Base-by-base conservation (phyloP, 2,888 invertebrate species). In the Napeogenes sylphis region DNA sequence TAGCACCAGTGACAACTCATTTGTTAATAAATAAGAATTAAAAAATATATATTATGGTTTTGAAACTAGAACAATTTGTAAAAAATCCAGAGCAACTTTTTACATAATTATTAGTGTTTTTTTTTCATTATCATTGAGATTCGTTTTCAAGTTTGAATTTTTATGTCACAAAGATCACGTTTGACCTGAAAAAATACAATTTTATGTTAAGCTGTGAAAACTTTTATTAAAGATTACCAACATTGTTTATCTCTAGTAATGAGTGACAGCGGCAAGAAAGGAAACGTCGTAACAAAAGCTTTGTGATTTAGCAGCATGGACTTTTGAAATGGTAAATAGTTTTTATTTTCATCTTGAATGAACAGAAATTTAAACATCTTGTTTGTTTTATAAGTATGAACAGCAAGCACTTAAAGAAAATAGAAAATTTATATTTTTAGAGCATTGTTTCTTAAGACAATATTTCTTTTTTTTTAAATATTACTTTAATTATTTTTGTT, bases 261-360 rank as follows among this genome's bases (percentile, higher is more conserved):
- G 51, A 51, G 51, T 51, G 51, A 30, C 30, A 30, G 8, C 8
- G n/a, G 47, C 12, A 51, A 51, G 30, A 51, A 30, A 51, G 51
- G 10, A 51, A 30, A 51, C n/a, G 14, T 6, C 14, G 47, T 47
- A 14, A 47, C 21, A 47, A 47, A 14, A 47, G 10, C 51, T 51
- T 51, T 51, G 51, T 30, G 30, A 51, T 51, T 51, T 30, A 51
- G 30, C 30, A 30, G 21, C 51, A 30, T 30, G 51, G 51, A 30
- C 30, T 51, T 8, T 10, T 30, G 51, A 51, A 51, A 30, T 10
- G 30, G 51, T 10, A 51, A 51, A 51, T 51, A 51, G 51, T 51
- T 51, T 51, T 51, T 51, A 51, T 30, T 51, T 51, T 51, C 51
- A 6, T 30, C 51, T 51, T 51, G 30, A 51, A 30, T 8, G 51